Base-by-base conservation (phyloP, 2,888 invertebrate species). In the Euclidia mi region DNA sequence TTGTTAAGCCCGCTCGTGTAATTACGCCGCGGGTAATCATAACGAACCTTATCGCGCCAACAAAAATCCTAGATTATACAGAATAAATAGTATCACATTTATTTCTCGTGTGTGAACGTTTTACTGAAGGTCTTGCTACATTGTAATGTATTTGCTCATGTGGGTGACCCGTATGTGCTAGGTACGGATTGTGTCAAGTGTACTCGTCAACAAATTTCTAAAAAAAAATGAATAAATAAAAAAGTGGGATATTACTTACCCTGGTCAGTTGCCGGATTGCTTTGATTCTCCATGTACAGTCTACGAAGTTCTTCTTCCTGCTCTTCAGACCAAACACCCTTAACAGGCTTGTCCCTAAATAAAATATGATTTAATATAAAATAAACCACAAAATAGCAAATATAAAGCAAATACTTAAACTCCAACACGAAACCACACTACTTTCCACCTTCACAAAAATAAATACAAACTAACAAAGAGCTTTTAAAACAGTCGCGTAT, bases 281-380 rank as follows among this genome's bases (percentile, higher is more conserved):
- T 93, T 89, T 96, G 96, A 87, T 98, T 98, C 88, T 99, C 98
- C 94, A 97, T 97, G 87, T 97, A 98, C 48, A 99, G 95, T 60
- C 96, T 95, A 43, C 96, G 95, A 35, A 99, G 90, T 92, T 99
- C 98, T 64, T 97, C 96, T 88, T 99, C 98, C 85, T 99, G 97
- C 76, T 97, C 97, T 81, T 98, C 98, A 12, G 96, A 96, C 99
- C 99, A 99, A 18, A 91, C 87, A 56, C 95, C 95, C 81, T 95
- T 95, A 20, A 88, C 91, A 4, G 78, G 79, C 65, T 88, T 90
- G 71, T 92, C 92, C 65, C 94, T 94, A 73, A 10, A 40, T 49
- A 37, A 18, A 46, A 49, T 11, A 29, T 1, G 11, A 25, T 25
- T 20, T 31, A 14, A 12, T n/a, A n/a, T n/a, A n/a, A n/a, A n/a